phyloP scores from a whole-genome alignment of 2,888 invertebrate species.

The Lottia scabra region DNA sequence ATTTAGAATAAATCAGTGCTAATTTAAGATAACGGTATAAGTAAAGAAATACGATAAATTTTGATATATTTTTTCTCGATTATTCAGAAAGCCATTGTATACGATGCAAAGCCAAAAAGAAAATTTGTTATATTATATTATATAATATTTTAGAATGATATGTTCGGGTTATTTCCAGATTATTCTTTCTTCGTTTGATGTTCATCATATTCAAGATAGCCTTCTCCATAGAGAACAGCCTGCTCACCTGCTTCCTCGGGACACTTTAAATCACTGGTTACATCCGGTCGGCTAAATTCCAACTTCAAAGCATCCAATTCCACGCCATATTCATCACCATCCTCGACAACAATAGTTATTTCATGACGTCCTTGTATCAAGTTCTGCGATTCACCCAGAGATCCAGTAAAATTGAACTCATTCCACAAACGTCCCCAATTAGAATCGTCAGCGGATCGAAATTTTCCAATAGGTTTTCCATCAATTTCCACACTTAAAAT shows the following conservation, averaged over 20 bases:
- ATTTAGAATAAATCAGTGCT: too few species aligned
- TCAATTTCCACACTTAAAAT: constrained; percentile 8
- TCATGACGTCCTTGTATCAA: constrained; percentile 2
- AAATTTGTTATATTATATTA: too few species aligned
- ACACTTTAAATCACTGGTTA: constrained; percentile 1
- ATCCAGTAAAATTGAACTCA: constrained; percentile 5
- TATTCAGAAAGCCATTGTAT: too few species aligned
- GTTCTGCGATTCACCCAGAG: not conserved
- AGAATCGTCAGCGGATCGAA: not conserved
- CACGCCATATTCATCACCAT: constrained; percentile 12
- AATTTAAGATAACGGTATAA: too few species aligned
- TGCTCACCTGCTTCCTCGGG: constrained; percentile 7
- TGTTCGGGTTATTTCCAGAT: too few species aligned
- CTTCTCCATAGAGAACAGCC: not conserved
- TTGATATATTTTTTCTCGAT: too few species aligned
- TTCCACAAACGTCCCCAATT: constrained; percentile 11
- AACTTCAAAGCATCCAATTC: constrained; percentile 9
- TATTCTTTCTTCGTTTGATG: too few species aligned
- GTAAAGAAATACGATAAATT: too few species aligned
- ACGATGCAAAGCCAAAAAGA: too few species aligned
- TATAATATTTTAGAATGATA: too few species aligned
- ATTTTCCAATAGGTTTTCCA: constrained; percentile 1
- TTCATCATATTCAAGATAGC: too few species aligned
- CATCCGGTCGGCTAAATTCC: constrained; percentile 3
- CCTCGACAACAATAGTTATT: constrained; percentile 6